Evolutionary conservation across 2,797 vertebrate species (phyloP), one percentile per base, ranked within the genome.

Genomic region (Percopsis omiscomaycus): DNA sequence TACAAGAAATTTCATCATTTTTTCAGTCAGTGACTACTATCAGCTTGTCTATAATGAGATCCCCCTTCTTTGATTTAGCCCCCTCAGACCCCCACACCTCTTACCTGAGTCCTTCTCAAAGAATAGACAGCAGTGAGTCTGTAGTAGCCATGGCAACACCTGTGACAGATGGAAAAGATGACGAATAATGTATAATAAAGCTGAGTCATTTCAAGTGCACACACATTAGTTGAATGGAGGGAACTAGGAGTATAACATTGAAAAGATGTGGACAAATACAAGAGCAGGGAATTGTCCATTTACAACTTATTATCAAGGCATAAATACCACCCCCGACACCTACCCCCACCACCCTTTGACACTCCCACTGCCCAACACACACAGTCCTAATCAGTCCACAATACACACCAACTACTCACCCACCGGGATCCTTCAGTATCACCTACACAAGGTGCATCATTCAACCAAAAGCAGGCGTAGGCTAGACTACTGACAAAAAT

Each of bases 71-170:
- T 15, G 12, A 13, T 15, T 69, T n/a, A 15, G 15, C 13, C 8
- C 45, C 8, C 45, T 14, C 58, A 6, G 27, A 69, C 55, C 59
- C 55, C 55, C 75, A 71, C 65, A 60, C 76, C 59, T 79, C 88
- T 92, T 92, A 92, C 91, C 92, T 92, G 91, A 66, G 84, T 91
- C 87, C 84, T 87, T 90, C 86, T 92, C 90, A 91, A 90, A 89
- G 85, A 91, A 86, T 85, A 92, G 79, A 84, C 91, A 93, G 89
- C 90, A 92, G 75, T 90, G 89, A 90, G 85, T 92, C 86, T 88
- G 88, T 79, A 91, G 89, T 89, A 91, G 84, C 91, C 91, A 91
- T 92, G 91, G 89, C 74, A 91, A 92, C 89, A 91, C 91, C 92
- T 93, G 89, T 86, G 88, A 86, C 84, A 91, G 75, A 92, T 85